These are phyloP conservation scores for Terrapene triunguis DNA, from an alignment of 2,113 vertebrate genomes.

Conservation along the genomic window DNA sequence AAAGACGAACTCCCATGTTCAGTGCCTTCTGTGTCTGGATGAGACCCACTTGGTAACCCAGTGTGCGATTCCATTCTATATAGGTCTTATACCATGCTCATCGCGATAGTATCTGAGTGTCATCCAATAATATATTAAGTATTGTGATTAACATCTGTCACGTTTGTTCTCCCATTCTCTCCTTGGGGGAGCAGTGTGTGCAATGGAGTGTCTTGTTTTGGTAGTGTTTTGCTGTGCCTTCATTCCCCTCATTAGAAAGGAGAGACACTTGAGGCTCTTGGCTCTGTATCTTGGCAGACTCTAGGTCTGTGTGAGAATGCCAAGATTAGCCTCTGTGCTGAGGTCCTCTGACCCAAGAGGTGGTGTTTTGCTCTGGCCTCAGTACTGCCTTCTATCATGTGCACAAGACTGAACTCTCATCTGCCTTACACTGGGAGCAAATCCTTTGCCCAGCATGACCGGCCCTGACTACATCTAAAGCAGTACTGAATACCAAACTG, in stretches of 20 bases:
- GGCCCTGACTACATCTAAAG: background rate
- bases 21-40: background rate
- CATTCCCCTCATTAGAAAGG: constrained; percentile 16
- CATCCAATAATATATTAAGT: background rate
- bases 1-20: background rate
- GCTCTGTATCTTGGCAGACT: background rate
- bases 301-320: background rate
- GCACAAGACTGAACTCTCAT: background rate
- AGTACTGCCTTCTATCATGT: accelerated
- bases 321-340: background rate
- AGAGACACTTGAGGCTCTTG: background rate
- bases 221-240: background rate
- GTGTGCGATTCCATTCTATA: background rate
- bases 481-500: background rate
- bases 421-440: background rate
- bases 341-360: constrained; percentile 23
- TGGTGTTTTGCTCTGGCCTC: background rate
- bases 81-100: background rate
- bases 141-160: background rate
- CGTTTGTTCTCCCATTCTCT: background rate
- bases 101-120: background rate
- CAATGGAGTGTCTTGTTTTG: background rate
- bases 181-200: background rate
- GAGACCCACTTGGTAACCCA: background rate
- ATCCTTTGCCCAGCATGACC: background rate